Evolutionary conservation across 2,888 invertebrate species (phyloP).

Genomic region (Digitonthophagus gazella): DNA sequence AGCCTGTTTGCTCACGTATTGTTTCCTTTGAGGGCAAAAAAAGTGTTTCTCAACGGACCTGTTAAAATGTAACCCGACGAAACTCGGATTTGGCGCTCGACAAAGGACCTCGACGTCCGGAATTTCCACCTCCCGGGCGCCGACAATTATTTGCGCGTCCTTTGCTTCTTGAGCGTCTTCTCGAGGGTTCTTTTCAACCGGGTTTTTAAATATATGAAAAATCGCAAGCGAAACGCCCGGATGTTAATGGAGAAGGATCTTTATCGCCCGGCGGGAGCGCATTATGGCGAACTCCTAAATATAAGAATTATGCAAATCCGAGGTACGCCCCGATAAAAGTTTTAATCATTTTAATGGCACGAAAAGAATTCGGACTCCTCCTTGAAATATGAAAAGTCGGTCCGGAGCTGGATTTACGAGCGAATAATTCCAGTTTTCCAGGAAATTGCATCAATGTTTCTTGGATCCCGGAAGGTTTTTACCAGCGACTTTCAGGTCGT

Average conservation of each 20-base stretch:
- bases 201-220: not conserved
- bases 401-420: conserved; percentile 42
- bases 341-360: conserved; percentile 50
- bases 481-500: conserved; percentile 26
- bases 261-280: conserved; percentile 5
- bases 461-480: conserved; percentile 38
- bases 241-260: conserved; percentile 12
- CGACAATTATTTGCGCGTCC: conserved; percentile 14
- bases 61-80: conserved; percentile 1
- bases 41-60: not conserved
- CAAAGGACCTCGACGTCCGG: conserved; percentile 1
- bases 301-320: conserved; percentile 40
- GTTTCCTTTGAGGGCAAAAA: conserved; percentile 3
- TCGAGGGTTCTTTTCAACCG: not conserved
- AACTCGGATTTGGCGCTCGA: conserved; percentile 3
- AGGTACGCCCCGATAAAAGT: conserved; percentile 36
- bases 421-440: conserved; percentile 48
- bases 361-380: conserved; percentile 42
- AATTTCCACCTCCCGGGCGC: conserved; percentile 4
- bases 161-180: conserved; percentile 2
- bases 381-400: conserved; percentile 31
- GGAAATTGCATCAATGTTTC: conserved; percentile 49
- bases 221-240: not conserved
- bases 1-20: conserved; percentile 14
- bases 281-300: conserved; percentile 19